Evolutionary conservation across 2,113 vertebrate species (phyloP), one percentile per base, ranked within the genome.

Genomic region (Chionodraco myersi): DNA sequence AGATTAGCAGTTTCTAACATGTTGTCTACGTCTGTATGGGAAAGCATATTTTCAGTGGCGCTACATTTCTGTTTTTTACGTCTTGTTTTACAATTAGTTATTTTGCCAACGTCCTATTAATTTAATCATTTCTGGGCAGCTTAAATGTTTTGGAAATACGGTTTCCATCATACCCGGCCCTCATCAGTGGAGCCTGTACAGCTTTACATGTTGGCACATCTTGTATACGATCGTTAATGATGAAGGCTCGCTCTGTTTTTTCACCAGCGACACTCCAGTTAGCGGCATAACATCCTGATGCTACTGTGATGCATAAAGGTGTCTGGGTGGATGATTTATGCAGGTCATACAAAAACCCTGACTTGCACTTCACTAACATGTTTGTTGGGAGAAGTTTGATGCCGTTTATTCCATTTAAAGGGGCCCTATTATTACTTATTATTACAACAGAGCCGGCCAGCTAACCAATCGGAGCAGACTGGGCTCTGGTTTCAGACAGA

Each of bases 221-320:
- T 61, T 56, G 53, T 64, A 41, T 56, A 12, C 64, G 63, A 77
- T 74, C 47, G 47, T 59, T 65, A 54, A 36, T 72, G 52, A 66
- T 49, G 26, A 68, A 60, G 16, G 21, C 15, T 48, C 10, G 21
- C 34, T 41, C 53, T 15, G 49, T 21, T 34, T 54, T 48, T 64
- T 51, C 34, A 36, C 52, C 36, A 21, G 14, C 49, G 30, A 44
- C 14, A 30, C 56, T 58, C 3, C 49, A 13, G 26, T 30, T 30
- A 30, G 26, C 3, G 26, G 26, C 14, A 13, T 11, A n/a, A 21
- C 53, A 21, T 21, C n/a, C 11, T 16, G 18, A 21, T 11, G n/a
- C 10, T 54, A 54, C 18, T 21, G 10, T 21, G 52, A 9, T 21
- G 15, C 16, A 36, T 36, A 36, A 36, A 36, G 51, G 8, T n/a